Evolutionary conservation across 2,888 invertebrate genomes (phyloP).

Genomic region (Trissonchulus latispiculum): DNA sequence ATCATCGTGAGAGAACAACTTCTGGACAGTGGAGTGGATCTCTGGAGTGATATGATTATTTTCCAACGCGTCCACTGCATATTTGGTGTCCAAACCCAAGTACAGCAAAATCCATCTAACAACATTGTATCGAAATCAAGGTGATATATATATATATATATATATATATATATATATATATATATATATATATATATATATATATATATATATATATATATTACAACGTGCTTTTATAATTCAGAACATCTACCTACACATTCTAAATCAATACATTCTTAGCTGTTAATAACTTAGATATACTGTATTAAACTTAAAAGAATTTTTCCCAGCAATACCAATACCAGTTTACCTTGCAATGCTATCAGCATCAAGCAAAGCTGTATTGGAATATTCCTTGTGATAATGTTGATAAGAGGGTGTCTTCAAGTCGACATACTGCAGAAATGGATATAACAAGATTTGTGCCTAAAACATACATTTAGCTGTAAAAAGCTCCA

Average conservation of each 20-base stretch:
- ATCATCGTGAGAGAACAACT: neutral
- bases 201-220: too few species aligned
- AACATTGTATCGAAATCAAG: too few species aligned
- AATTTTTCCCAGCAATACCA: neutral
- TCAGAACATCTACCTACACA: neutral
- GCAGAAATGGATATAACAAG: constrained; percentile 44
- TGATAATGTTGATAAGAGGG: constrained; percentile 27
- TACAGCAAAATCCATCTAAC: neutral
- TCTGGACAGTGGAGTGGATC: neutral
- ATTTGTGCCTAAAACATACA: too few species aligned
- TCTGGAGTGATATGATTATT: neutral
- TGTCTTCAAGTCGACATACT: constrained; percentile 42
- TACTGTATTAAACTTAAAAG: too few species aligned
- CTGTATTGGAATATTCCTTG: constrained; percentile 35
- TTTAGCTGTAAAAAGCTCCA: too few species aligned
- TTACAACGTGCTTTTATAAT: too few species aligned
- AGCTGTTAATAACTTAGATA: too few species aligned
- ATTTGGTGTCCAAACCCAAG: neutral
- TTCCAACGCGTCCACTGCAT: neutral
- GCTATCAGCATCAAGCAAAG: constrained; percentile 25
- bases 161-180: too few species aligned
- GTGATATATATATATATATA: too few species aligned
- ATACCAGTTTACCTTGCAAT: constrained; percentile 17
- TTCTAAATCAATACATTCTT: too few species aligned
- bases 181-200: too few species aligned